Evolutionary conservation across 1,140 invertebrate genomes (phyloP), one percentile per base, ranked within the genome.

Genomic region (Episyrphus balteatus): DNA sequence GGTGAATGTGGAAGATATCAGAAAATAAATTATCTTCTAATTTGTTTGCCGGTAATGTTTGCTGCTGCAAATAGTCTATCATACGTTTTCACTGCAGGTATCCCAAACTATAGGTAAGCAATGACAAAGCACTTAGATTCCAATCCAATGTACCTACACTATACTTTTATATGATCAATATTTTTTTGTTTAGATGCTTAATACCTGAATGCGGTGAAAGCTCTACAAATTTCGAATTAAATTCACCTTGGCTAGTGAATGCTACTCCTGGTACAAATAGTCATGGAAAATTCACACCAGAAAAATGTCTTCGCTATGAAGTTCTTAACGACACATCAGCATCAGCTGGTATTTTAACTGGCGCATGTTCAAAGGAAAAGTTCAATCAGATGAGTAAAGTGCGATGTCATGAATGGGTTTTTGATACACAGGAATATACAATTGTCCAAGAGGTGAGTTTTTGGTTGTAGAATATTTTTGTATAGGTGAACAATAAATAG

Each of bases 1-100:
- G 78, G 77, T 3, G 76, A 80, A 52, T 69, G 78, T 46, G 77
- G 77, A 11, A 63, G 60, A 14, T 80, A 72, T 55, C 78, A 80
- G 59, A 70, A 72, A 36, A 66, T 58, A 9, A 76, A 70, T 33
- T 78, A 78, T 51, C 46, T 75, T 18, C 59, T 78, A n/a, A 64
- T 78, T 11, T 77, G 76, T 56, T 51, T 78, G 21, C 75, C 76
- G 9, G 75, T 78, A 17, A 57, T 78, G 33, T 75, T 78, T 54
- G 70, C 60, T 14, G 75, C 76, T 10, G 75, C 74, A 9, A 77
- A 77, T 52, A 78, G 75, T 63, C 62, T 79, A 11, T 75, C 73
- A 13, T 79, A 79, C 55, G 75, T 78, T 8, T 79, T 78, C 55
- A 77, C 76, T 6, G 76, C 75, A 17, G 76, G 76, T 46, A 62